Evolutionary conservation across 2,888 invertebrate species (phyloP), one percentile per base, ranked within the genome.

Genomic region (Taenaris catops): DNA sequence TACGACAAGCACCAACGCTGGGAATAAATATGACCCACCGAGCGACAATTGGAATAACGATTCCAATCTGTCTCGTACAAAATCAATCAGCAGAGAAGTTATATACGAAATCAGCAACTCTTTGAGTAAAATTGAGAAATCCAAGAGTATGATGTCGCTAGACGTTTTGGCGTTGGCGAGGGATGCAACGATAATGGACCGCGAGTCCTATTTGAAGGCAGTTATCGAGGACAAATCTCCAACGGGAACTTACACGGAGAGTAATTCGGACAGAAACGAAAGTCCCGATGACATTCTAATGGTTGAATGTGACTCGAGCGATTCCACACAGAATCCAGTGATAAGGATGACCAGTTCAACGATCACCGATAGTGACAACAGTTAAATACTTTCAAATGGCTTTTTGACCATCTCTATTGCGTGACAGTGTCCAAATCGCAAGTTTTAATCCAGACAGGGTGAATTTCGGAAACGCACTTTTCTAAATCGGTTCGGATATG

Each of bases 191-290:
- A 73, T 75, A 2, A 63, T 74, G 68, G 86, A 86, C 8, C 53
- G 84, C 2, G 86, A 86, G 36, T 83, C 83, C 0, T 87, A 86
- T 27, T 47, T 87, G 0, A 84, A 84, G 46, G 86, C 86, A 1
- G 86, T 87, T 1, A 84, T 87, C 0, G 86, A 87, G 34, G 86
- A 87, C 18, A 84, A 84, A 34, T 84, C 84, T 0, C 86, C 86
- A 0, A 75, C 79, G 0, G 84, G 74, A 0, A 86, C 86, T 0
- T 86, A 84, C 27, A 84, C 86, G 0, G 86, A 83, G 38, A 86
- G 84, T 35, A 83, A 79, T 44, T 86, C 86, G 0, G 86, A 84
- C 9, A 67, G 83, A 18, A 84, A 84, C 17, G 86, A 86, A 0
- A 84, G 69, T 36, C 86, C 86, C 0, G 86, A 86, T 43, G 86